Conservation (phyloP, 2,888 invertebrate species). For the Protodeltote pygarga region DNA sequence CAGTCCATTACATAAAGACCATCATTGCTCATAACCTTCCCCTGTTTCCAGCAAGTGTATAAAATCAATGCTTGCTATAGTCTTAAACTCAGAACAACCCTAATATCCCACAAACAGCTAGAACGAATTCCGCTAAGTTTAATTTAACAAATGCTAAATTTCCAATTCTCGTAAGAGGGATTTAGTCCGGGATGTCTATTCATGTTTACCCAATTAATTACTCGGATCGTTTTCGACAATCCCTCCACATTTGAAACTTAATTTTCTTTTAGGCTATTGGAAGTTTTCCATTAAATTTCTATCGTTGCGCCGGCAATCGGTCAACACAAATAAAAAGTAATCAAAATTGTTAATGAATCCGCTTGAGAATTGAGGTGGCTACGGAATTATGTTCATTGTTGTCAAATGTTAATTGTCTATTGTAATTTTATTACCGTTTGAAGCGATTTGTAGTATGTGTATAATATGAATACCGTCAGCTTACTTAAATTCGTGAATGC, state of each 20-base stretch:
- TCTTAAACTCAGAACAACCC: background rate
- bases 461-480: too few species aligned
- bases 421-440: too few species aligned
- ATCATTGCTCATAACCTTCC: too few species aligned
- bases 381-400: background rate
- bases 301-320: constrained; percentile 52
- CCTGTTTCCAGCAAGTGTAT: too few species aligned
- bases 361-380: constrained; percentile 25
- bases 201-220: constrained; percentile 74
- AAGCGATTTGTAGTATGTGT: too few species aligned
- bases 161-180: constrained; percentile 49
- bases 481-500: too few species aligned
- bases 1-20: too few species aligned
- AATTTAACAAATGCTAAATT: constrained; percentile 39
- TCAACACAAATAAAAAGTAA: constrained; percentile 79
- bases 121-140: constrained; percentile 34
- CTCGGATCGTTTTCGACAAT: constrained; percentile 57
- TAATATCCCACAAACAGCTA: constrained; percentile 12
- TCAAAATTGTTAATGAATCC: constrained; percentile 74
- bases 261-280: constrained; percentile 70
- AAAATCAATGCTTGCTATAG: too few species aligned
- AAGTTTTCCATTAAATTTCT: constrained; percentile 74
- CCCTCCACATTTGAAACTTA: constrained; percentile 67
- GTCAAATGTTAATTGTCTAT: too few species aligned
- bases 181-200: constrained; percentile 45